phyloP scores from a whole-genome alignment of 2,888 invertebrate species.

The Macrosiphum euphorbiae region DNA sequence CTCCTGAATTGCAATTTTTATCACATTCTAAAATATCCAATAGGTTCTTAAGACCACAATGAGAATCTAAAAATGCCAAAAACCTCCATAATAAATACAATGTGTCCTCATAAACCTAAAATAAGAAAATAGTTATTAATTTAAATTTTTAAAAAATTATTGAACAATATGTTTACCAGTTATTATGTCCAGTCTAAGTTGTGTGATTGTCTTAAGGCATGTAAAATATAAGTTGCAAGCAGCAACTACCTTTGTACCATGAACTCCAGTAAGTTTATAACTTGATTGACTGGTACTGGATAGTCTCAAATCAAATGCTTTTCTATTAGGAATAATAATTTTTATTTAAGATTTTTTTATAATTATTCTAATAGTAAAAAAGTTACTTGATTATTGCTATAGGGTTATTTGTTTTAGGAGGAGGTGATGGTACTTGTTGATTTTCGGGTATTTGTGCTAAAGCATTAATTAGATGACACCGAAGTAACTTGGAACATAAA shows the following conservation, averaged over 20 bases:
- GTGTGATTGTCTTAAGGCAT: conserved; percentile 88
- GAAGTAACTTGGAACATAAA: conserved; percentile 68
- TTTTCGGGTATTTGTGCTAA: conserved; percentile 69
- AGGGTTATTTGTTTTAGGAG: conserved; percentile 63
- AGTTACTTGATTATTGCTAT: conserved; percentile 65
- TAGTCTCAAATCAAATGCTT: conserved; percentile 60
- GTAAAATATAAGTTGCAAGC: conserved; percentile 94
- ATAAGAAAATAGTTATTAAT: conserved; percentile 65
- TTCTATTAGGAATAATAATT: conserved; percentile 32
- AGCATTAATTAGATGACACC: conserved; percentile 72
- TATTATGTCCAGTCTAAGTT: conserved; percentile 91
- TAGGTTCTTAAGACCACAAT: conserved; percentile 90
- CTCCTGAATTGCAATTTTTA: conserved; percentile 85
- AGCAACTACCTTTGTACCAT: conserved; percentile 77
- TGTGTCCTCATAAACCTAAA: conserved; percentile 90
- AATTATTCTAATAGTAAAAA: background rate
- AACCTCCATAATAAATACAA: conserved; percentile 93
- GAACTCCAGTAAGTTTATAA: conserved; percentile 50
- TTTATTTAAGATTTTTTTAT: background rate
- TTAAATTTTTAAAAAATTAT: background rate
- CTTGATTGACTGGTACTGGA: conserved; percentile 39
- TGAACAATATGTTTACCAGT: conserved; percentile 77
- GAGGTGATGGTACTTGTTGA: conserved; percentile 66
- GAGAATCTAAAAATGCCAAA: conserved; percentile 87
- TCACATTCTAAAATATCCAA: conserved; percentile 83